Evolutionary conservation across 2,888 invertebrate genomes (phyloP), one percentile per base, ranked within the genome.

Genomic region (Eristalis pertinax): DNA sequence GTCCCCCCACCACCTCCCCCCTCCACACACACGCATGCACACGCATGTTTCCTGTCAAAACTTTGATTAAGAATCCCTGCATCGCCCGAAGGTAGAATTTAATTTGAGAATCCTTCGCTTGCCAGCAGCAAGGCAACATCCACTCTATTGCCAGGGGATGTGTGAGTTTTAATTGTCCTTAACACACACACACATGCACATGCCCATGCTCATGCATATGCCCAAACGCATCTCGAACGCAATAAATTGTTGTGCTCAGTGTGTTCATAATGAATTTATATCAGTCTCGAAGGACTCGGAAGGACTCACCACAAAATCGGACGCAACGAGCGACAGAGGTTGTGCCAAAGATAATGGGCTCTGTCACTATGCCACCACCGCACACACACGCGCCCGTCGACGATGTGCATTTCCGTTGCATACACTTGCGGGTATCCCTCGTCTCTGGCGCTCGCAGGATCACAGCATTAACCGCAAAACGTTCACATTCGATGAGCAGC

Each of bases 221-320:
- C 43, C 29, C 24, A 43, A 7, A 26, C 50, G 13, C 26, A n/a
- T 35, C n/a, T n/a, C 41, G 24, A 35, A 13, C 62, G 41, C 75
- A 80, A 76, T 84, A 80, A 84, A 80, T 84, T 72, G 80, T 58
- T 80, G 56, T 35, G 64, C 58, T 63, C 43, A 15, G 43, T 19
- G 22, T 72, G 58, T n/a, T 80, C 68, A 80, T 80, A 80, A 84
- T 84, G 56, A 84, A 84, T 84, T 84, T 80, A 76, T 43, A 58
- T 11, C 26, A 32, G 19, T 38, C 60, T 62, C 62, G 22, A 35
- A 63, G 77, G 50, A 26, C 41, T 50, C 50, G 8, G 50, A 50
- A 50, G 50, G 50, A 50, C 8, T 50, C 19, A 19, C 19, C 50
- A 19, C 50, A 26, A 43, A 22, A 24, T 38, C 22, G 24, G 50